These are phyloP conservation scores for Polydesmus complanatus DNA, from an alignment of 2,888 invertebrate species.

Conservation along the genomic window DNA sequence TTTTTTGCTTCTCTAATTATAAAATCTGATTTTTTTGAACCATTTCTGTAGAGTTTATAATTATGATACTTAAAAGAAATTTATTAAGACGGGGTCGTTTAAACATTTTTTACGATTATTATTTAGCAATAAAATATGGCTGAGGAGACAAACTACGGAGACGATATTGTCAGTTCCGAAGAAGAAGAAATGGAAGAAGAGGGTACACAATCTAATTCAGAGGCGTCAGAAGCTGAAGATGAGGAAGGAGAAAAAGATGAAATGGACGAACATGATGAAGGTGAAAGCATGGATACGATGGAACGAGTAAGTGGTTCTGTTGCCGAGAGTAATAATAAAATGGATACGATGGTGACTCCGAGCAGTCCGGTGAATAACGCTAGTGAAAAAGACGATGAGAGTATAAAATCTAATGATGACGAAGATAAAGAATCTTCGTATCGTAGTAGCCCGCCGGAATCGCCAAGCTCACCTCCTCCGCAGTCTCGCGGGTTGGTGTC, in stretches of 20 bases:
- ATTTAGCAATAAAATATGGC: constrained; percentile 4
- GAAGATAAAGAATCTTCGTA: background rate
- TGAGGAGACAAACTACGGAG: constrained; percentile 7
- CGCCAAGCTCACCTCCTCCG: background rate
- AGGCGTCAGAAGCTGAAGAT: constrained; percentile 1
- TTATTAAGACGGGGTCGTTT: background rate
- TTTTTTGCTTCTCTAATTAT: background rate
- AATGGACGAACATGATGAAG: background rate
- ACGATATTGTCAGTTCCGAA: constrained; percentile 13
- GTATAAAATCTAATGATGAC: background rate
- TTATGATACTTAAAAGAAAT: background rate
- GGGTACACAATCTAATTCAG: too few species aligned
- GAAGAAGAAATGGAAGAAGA: constrained; percentile 4
- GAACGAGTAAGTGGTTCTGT: background rate
- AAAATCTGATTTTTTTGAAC: background rate
- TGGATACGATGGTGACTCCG: too few species aligned
- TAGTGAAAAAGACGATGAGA: background rate
- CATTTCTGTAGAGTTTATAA: background rate
- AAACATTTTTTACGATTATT: background rate
- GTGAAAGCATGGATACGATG: background rate
- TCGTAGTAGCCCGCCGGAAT: background rate
- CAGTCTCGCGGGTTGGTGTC: too few species aligned
- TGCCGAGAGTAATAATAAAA: background rate
- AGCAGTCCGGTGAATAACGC: background rate
- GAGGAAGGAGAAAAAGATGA: background rate